phyloP scores from a whole-genome alignment of 2,113 vertebrate genomes.

The Balaeniceps rex region DNA sequence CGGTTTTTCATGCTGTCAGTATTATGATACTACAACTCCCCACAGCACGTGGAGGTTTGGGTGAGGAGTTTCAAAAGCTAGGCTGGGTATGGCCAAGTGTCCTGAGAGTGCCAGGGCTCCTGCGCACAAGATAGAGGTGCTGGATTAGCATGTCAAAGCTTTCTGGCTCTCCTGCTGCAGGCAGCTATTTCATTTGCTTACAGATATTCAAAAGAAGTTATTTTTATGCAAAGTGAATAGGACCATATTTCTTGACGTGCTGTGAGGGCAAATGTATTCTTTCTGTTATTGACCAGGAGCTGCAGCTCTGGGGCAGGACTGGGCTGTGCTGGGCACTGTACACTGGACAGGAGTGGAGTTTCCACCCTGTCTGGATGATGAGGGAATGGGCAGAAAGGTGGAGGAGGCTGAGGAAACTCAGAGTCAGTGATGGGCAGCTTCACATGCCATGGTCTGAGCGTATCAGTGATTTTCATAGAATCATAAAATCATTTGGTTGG shows the following conservation, averaged over 20 bases:
- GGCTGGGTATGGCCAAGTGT: fast-evolving
- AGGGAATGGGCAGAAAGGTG: not conserved
- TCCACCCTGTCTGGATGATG: not conserved
- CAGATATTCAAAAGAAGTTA: not conserved
- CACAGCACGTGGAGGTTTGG: not conserved
- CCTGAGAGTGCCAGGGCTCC: not conserved
- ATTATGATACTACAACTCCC: not conserved
- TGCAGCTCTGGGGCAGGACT: not conserved
- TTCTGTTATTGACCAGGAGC: not conserved
- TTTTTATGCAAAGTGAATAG: not conserved
- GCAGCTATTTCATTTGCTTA: not conserved
- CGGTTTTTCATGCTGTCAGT: not conserved
- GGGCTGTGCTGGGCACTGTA: not conserved
- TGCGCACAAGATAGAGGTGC: not conserved
- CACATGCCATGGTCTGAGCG: fast-evolving
- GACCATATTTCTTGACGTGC: not conserved
- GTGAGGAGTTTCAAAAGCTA: not conserved
- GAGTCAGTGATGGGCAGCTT: not conserved
- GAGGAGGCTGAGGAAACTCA: not conserved
- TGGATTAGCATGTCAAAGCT: not conserved
- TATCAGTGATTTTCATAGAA: not conserved
- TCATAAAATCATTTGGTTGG: too few relatives aligned
- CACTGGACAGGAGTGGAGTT: not conserved
- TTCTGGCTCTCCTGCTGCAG: not conserved
- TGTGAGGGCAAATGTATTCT: not conserved